Evolutionary conservation across 37 sponge, comb jelly and placozoan genomes (phyloP).

Genomic region (Eunapius fragilis): DNA sequence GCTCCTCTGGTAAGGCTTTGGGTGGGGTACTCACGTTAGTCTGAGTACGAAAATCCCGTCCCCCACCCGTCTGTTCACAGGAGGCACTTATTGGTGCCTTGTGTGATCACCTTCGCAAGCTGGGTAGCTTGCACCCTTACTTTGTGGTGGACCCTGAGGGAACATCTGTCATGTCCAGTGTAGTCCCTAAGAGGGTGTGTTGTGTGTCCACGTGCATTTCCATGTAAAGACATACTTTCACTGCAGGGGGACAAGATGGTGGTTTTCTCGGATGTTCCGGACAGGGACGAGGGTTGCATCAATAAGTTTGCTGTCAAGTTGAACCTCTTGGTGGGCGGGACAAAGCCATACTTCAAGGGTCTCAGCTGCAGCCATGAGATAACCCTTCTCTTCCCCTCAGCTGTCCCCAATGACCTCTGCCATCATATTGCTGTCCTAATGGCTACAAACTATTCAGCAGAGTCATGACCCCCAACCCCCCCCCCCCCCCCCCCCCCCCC

Average conservation of each 20-base stretch:
- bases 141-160: constrained; percentile 71
- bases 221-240: not conserved
- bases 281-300: constrained; percentile 47
- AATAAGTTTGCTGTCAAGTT: constrained; percentile 63
- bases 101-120: constrained; percentile 50
- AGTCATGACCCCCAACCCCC: not conserved
- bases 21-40: too few relatives aligned
- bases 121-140: constrained; percentile 54
- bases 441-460: constrained; percentile 60
- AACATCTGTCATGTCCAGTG: constrained; percentile 23
- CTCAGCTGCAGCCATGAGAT: constrained; percentile 77
- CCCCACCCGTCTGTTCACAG: not conserved
- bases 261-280: constrained; percentile 55
- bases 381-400: constrained; percentile 74
- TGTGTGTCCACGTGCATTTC: not conserved
- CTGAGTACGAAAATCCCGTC: too few relatives aligned
- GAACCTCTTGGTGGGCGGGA: constrained; percentile 52
- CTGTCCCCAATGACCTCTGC: constrained; percentile 56
- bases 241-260: not conserved
- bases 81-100: constrained; percentile 51
- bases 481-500: not conserved
- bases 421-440: constrained; percentile 55
- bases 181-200: constrained; percentile 6
- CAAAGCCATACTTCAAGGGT: constrained; percentile 74
- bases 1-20: constrained; percentile 34